These are phyloP conservation scores for Aphelinus atriplicis DNA, from an alignment of 1,140 invertebrate genomes.

Conservation along the genomic window DNA sequence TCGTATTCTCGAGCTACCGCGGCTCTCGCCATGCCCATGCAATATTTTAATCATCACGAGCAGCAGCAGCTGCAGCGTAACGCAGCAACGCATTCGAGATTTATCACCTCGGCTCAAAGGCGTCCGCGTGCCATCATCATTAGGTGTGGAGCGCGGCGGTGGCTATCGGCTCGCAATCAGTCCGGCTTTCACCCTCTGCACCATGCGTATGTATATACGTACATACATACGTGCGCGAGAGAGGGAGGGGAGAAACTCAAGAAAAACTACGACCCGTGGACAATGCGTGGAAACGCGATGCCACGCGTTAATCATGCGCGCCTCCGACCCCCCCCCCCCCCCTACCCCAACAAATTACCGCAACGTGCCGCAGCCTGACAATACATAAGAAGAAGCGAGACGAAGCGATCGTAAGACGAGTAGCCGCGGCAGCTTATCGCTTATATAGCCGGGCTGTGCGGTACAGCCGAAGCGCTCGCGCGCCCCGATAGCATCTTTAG, in stretches of 20 bases:
- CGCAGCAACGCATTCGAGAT: conserved; percentile 1
- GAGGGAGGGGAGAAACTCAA: not conserved
- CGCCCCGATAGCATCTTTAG: conserved; percentile 15
- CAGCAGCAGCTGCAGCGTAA: not conserved
- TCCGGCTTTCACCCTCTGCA: too few species aligned
- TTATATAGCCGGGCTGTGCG: not conserved
- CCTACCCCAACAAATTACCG: not conserved
- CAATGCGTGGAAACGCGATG: too few species aligned
- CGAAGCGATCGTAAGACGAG: conserved; percentile 40
- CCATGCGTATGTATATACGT: not conserved
- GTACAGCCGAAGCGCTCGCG: not conserved
- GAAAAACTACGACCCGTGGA: too few species aligned
- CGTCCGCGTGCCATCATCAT: too few species aligned
- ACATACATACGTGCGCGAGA: not conserved
- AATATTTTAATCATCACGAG: conserved; percentile 7
- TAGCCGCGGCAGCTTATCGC: conserved; percentile 19
- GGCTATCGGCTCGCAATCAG: too few species aligned
- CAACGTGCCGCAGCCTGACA: too few species aligned
- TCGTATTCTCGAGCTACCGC: too few species aligned
- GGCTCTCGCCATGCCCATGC: too few species aligned
- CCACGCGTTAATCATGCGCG: too few species aligned
- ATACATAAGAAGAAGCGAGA: too few species aligned
- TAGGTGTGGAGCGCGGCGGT: too few species aligned
- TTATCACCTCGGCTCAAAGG: not conserved
- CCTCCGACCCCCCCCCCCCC: not conserved